Base-by-base conservation (phyloP, 2,797 vertebrate species). In the Meda fulgida region DNA sequence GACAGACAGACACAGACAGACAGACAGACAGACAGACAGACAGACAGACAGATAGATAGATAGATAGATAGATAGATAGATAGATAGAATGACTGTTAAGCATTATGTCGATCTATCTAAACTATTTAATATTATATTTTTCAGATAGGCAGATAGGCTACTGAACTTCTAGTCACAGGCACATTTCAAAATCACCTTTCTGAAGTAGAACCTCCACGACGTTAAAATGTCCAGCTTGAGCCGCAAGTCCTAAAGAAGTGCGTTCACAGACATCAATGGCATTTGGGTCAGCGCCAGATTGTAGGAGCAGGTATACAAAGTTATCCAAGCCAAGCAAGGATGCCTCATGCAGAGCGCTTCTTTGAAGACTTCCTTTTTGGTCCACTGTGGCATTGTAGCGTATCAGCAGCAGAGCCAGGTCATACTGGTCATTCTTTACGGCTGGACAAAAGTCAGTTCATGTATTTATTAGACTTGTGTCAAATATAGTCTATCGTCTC, bases 191-290 rank as follows among this genome's bases (percentile, higher is more conserved):
- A 85, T 34, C 84, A 97, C 98, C 98, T 97, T 96, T 98, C 83
- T 94, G 91, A 83, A 99, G 31, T 77, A 99, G 92, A 36, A 95
- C 85, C 86, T 97, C 95, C 91, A 97, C 96, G 83, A 98, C 93
- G 63, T 96, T 96, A 34, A 95, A 94, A 87, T 98, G 96, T 78
- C 97, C 97, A 4, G 92, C 94, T 89, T 97, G 96, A 58, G 97
- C 97, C 88, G 98, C 98, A 85, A 99, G 93, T n/a, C 96, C 96
- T 77, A 99, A 94, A 7, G 97, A 96, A 10, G 97, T 99, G 91
- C 97, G 96, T 51, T 94, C 95, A 55, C 95, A 98, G n/a, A 94
- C 88, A 85, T 98, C 98, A 88, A 89, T 91, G 10, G 94, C 94
- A 83, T 98, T 96, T 3, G 95, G 95, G 79, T 97, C 90, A 14